Evolutionary conservation across 1,140 invertebrate genomes (phyloP).

Genomic region (Drosophila sproati): DNA sequence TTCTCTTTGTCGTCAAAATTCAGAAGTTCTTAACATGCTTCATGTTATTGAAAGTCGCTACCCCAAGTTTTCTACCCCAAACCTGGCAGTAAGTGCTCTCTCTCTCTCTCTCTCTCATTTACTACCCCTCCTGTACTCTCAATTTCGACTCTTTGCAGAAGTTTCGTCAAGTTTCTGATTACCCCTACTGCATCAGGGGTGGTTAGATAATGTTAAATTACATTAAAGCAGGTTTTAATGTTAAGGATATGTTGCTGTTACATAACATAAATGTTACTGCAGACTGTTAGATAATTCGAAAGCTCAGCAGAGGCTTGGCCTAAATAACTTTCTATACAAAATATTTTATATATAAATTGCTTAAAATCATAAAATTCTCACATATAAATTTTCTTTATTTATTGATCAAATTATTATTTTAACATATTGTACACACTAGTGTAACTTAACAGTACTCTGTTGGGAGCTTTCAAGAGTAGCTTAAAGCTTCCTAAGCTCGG

Average conservation of each 20-base stretch:
- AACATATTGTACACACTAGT: neutral
- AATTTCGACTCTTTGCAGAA: slow-evolving; percentile 36
- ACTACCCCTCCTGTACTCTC: slow-evolving; percentile 27
- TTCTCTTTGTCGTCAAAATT: slow-evolving; percentile 1
- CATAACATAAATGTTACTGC: neutral
- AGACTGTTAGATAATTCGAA: neutral
- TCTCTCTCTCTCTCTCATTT: neutral
- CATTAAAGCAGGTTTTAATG: slow-evolving; percentile 1
- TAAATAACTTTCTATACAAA: no score
- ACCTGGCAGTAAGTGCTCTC: slow-evolving; percentile 11
- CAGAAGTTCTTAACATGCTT: slow-evolving; percentile 7
- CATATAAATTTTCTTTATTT: no score
- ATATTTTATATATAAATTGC: no score
- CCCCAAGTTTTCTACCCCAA: slow-evolving; percentile 15
- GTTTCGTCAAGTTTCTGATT: slow-evolving; percentile 62
- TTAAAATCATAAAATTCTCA: no score
- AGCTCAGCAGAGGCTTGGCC: neutral
- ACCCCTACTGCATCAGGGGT: slow-evolving; percentile 55
- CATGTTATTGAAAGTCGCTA: slow-evolving; percentile 35
- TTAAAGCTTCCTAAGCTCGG: slow-evolving; percentile 23
- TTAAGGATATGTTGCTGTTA: neutral
- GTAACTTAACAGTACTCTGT: neutral
- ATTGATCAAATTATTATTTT: neutral
- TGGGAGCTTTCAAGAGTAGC: slow-evolving; percentile 19
- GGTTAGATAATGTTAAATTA: slow-evolving; percentile 59